Evolutionary conservation across 2,888 invertebrate genomes (phyloP), one percentile per base, ranked within the genome.

Genomic region (Perizoma affinitatum): DNA sequence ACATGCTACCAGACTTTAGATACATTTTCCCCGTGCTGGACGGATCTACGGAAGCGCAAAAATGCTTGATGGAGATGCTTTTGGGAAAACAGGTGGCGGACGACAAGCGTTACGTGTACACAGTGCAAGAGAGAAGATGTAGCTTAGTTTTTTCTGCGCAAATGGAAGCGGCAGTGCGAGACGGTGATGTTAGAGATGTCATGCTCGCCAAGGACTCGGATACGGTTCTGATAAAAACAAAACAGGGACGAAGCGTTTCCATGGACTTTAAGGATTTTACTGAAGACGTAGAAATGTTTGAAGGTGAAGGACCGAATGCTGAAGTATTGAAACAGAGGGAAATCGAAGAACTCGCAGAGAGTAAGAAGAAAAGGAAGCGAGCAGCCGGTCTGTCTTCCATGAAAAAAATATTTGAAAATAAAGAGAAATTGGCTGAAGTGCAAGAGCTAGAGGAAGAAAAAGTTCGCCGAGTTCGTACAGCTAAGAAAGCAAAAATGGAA

Each of bases 121-220:
- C 95, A 22, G 95, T 96, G 41, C 93, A 95, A 72, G 96, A 96
- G 72, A 93, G 95, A 74, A 93, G 94, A 79, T 96, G 95, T 79
- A 95, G 95, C 73, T 93, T 96, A 69, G 95, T 96, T 46, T 95
- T 96, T 71, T 94, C 96, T 5, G 95, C 96, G 42, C 93, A 93
- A 61, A 92, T 96, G 77, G 96, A 96, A 82, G 94, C 95, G 8
- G 96, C 96, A 4, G 95, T 96, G 51, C 91, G 96, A 33, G 95
- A 96, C 72, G 96, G 96, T 55, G 96, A 96, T 71, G 95, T 96
- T 40, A 93, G 94, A 60, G 96, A 96, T 75, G 95, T 96, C 3
- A 94, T 96, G 94, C 88, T 96, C 11, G 96, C 96, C 4, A 95
- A 96, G 74, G 95, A 96, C 78, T 95, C 95, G 54, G 96, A 96